Evolutionary conservation across 2,797 vertebrate species (phyloP).

Genomic region (Potorous gilbertii): DNA sequence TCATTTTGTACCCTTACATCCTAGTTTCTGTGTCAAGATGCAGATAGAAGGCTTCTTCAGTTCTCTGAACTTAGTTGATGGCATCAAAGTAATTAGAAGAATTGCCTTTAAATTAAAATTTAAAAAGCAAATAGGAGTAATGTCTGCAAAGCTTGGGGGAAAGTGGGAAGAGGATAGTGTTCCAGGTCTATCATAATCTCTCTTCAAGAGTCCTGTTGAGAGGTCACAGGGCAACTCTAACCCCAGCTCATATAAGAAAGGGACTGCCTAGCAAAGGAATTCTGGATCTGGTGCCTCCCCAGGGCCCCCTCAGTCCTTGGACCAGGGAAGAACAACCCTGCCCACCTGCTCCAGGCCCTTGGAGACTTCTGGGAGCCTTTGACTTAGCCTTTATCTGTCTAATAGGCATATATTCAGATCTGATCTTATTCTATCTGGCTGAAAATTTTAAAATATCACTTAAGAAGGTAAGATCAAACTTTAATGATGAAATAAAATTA

Average conservation of each 20-base stretch:
- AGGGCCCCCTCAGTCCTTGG: too few species aligned
- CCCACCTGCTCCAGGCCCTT: neutral
- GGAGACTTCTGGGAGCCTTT: neutral
- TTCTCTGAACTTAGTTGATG: too few species aligned
- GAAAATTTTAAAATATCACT: neutral
- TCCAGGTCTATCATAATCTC: neutral
- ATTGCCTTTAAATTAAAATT: neutral
- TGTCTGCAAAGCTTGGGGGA: neutral
- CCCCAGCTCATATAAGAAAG: neutral
- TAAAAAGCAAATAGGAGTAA: neutral
- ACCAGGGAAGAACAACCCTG: neutral
- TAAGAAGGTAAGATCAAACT: neutral
- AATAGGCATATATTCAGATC: neutral
- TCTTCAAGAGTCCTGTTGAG: neutral
- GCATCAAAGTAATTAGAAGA: neutral
- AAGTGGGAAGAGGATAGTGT: neutral
- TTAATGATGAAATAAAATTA: neutral
- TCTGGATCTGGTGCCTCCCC: neutral
- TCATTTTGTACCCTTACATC: neutral
- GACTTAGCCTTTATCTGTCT: neutral
- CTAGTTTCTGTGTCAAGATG: neutral
- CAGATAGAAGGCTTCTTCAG: neutral
- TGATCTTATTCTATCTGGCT: neutral
- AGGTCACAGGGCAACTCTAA: neutral
- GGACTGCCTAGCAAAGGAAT: neutral